A percentile compares a stretch with the other conserved stretches of the same genome.
These are phyloP conservation scores for Drosophila paracracens DNA, from an alignment of 2,888 invertebrate species.

Conservation along the genomic window DNA sequence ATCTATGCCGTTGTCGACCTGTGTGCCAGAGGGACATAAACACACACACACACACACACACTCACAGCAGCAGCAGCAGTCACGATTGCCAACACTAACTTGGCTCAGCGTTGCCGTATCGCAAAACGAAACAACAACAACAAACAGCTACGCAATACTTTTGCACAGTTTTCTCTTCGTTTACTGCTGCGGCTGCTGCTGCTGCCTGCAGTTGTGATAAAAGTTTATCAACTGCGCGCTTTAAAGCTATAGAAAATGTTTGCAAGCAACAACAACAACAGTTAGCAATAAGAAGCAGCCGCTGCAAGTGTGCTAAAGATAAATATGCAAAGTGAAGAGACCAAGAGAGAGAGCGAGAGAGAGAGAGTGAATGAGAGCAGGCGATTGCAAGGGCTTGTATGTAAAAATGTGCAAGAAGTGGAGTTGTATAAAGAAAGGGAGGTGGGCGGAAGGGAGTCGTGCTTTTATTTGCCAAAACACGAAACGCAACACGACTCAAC, in stretches of 20 bases:
- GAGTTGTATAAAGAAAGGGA: not conserved
- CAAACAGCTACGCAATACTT: conserved; percentile 48
- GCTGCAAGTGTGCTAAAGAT: conserved; percentile 73
- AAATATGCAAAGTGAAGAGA: conserved; percentile 66
- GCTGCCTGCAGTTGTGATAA: conserved; percentile 70
- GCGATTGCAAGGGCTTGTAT: conserved; percentile 12
- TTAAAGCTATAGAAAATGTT: conserved; percentile 60
- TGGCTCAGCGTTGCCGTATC: conserved; percentile 52
- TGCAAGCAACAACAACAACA: conserved; percentile 34
- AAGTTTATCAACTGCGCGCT: conserved; percentile 76
- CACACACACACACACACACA: not conserved
- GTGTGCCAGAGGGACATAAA: conserved; percentile 31
- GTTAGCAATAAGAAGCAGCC: conserved; percentile 38
- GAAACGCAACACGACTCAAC: not conserved
- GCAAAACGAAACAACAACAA: conserved; percentile 19
- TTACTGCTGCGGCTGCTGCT: conserved; percentile 45
- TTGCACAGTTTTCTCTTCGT: conserved; percentile 52
- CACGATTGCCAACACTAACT: conserved; percentile 41
- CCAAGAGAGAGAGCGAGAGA: not conserved
- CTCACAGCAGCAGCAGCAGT: conserved; percentile 8
- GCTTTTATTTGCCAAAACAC: conserved; percentile 1
- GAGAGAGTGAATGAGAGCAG: conserved; percentile 2
- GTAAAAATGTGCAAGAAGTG: conserved; percentile 48
- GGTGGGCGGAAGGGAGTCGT: not conserved
- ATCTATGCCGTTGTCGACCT: conserved; percentile 54